Evolutionary conservation across 2,888 invertebrate genomes (phyloP).

Genomic region (Amphimallon solstitiale): DNA sequence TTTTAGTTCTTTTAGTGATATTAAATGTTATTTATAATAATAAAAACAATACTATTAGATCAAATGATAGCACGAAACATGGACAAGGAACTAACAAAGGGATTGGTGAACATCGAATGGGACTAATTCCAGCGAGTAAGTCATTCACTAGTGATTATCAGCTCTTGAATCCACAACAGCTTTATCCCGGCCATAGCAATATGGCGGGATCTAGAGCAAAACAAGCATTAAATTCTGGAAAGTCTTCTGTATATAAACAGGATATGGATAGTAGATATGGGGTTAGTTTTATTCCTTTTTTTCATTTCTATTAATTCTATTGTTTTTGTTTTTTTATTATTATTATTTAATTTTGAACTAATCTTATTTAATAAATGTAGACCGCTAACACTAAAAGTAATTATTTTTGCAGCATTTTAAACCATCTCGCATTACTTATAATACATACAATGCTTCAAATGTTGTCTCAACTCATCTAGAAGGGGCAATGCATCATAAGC

Average conservation of each 20-base stretch:
- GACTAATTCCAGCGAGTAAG: constrained; percentile 52
- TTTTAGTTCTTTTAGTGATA: no score
- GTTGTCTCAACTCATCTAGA: constrained; percentile 40
- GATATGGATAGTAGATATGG: constrained; percentile 51
- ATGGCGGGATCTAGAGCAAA: constrained; percentile 46
- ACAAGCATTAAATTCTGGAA: constrained; percentile 47
- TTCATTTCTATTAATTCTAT: constrained; percentile 13
- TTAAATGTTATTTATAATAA: constrained; percentile 10
- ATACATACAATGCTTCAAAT: constrained; percentile 47
- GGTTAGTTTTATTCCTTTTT: constrained; percentile 46
- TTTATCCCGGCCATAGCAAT: constrained; percentile 49
- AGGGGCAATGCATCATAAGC: constrained; percentile 42
- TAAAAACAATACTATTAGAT: constrained; percentile 58
- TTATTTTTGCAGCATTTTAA: constrained; percentile 49
- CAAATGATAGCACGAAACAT: constrained; percentile 69
- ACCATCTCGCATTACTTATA: constrained; percentile 49
- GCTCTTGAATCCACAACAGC: constrained; percentile 49
- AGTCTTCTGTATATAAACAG: constrained; percentile 51
- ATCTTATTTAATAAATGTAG: constrained; percentile 11
- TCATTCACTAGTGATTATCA: constrained; percentile 50
- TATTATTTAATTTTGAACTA: constrained; percentile 12
- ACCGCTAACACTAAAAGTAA: constrained; percentile 36
- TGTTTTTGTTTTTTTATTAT: constrained; percentile 26
- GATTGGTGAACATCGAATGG: constrained; percentile 44
- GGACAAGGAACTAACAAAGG: constrained; percentile 44